Conservation (phyloP, 2,113 vertebrate species). For the Empidonax traillii region DNA sequence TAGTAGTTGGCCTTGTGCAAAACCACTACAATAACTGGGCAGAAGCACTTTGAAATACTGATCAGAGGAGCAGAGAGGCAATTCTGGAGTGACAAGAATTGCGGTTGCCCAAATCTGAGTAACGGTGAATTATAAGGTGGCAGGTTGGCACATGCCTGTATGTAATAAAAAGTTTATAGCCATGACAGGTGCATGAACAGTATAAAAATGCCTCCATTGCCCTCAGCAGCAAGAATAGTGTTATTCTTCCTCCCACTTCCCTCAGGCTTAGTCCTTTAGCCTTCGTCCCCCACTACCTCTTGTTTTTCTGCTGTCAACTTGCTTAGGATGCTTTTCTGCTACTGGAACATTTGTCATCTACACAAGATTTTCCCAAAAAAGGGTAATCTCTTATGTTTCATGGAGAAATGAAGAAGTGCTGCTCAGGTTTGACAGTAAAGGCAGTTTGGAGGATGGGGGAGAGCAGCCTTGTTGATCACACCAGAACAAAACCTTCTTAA, state of each 20-base stretch:
- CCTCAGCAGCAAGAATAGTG: background rate
- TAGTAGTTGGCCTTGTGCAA: background rate
- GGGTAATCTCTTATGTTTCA: background rate
- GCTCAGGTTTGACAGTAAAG: background rate
- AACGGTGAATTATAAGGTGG: background rate
- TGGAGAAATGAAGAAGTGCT: background rate
- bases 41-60: background rate
- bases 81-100: background rate
- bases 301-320: background rate
- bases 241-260: background rate
- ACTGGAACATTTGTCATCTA: background rate
- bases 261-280: background rate
- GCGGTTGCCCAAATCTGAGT: background rate
- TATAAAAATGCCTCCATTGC: background rate
- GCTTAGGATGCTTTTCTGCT: background rate
- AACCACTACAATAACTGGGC: background rate
- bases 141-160: background rate
- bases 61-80: background rate
- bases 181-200: background rate
- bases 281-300: background rate
- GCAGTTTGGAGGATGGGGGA: background rate
- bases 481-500: conserved; percentile 4
- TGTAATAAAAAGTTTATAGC: background rate
- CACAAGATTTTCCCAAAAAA: background rate
- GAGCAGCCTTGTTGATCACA: background rate